Evolutionary conservation across 1,140 invertebrate species (phyloP), one percentile per base, ranked within the genome.

Genomic region (Riptortus pedestris): DNA sequence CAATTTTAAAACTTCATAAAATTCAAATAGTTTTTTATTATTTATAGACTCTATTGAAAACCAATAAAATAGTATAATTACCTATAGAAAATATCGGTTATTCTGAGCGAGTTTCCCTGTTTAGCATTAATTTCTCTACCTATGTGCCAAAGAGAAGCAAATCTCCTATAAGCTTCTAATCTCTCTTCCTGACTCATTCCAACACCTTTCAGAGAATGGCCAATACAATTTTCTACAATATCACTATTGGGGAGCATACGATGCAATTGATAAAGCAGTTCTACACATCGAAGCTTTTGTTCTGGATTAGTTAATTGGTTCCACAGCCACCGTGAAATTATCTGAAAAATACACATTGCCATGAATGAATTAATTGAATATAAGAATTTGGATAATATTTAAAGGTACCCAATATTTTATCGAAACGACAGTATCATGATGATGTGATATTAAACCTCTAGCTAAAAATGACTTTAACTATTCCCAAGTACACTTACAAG

Each of bases 81-180:
- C 71, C 68, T 70, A 33, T 70, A 72, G 63, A 72, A 71, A 29
- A 71, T 70, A 66, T 72, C 71, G 7, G 67, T 59, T 20, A 71
- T 63, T 31, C 67, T 63, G n/a, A 70, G 66, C 18, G 70, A 68
- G 63, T 69, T 69, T 27, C 69, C 68, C 14, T 65, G 65, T 3
- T 66, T 57, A 12, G 66, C 67, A 33, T 70, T 68, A 31, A 81
- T 74, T 70, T 89, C 86, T 65, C 89, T 72, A 9, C 87, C 88
- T 26, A 91, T 73, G 72, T 91, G 87, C 88, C 88, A 92, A 1
- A 92, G 74, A 1, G 85, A 75, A 20, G 85, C 80, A 72, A 91
- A 92, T 68, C 84, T 82, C 68, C 86, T 83, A 65, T 87, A 86
- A 22, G 85, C 82, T 64, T 83, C 80, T 65, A 87, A 64, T 62